These are phyloP conservation scores for Bombus waltoni DNA, from an alignment of 1,140 invertebrate genomes.

Conservation along the genomic window DNA sequence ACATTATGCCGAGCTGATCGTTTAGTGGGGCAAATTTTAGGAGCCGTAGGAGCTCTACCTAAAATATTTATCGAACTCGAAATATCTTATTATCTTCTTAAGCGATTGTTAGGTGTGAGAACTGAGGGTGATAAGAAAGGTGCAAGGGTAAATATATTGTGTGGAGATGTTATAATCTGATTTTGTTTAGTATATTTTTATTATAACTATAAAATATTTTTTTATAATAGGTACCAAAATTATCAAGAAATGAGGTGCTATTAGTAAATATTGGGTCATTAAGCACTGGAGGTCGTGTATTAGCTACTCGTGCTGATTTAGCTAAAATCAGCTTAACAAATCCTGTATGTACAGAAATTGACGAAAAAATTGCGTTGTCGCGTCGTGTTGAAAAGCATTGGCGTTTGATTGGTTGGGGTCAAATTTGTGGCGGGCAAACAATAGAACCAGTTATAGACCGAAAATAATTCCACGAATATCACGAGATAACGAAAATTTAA, in stretches of 20 bases:
- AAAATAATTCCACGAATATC: slow-evolving; percentile 67
- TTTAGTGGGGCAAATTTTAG: slow-evolving; percentile 98
- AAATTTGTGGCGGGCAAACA: slow-evolving; percentile 95
- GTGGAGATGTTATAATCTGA: neutral
- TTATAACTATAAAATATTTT: slow-evolving; percentile 22
- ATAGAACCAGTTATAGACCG: slow-evolving; percentile 87
- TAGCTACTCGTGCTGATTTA: slow-evolving; percentile 98
- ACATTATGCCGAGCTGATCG: slow-evolving; percentile 98
- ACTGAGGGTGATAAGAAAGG: slow-evolving; percentile 99
- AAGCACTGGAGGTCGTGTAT: slow-evolving; percentile 97
- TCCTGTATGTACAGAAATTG: slow-evolving; percentile 99
- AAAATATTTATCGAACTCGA: slow-evolving; percentile 99
- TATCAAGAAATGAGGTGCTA: slow-evolving; percentile 86
- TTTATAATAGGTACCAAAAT: slow-evolving; percentile 85
- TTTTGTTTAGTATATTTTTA: neutral
- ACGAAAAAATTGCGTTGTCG: slow-evolving; percentile 99
- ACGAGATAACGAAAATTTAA: neutral
- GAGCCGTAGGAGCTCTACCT: slow-evolving; percentile 97
- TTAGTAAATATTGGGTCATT: slow-evolving; percentile 99
- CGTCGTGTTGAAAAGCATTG: slow-evolving; percentile 99
- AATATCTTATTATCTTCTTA: slow-evolving; percentile 98
- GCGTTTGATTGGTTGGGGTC: slow-evolving; percentile 99
- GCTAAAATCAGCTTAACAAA: slow-evolving; percentile 98
- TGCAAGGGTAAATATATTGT: slow-evolving; percentile 89
- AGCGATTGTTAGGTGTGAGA: slow-evolving; percentile 97